These are phyloP conservation scores for Mormyrops boulengeri DNA, from an alignment of 2,797 vertebrate genomes.

Conservation along the genomic window DNA sequence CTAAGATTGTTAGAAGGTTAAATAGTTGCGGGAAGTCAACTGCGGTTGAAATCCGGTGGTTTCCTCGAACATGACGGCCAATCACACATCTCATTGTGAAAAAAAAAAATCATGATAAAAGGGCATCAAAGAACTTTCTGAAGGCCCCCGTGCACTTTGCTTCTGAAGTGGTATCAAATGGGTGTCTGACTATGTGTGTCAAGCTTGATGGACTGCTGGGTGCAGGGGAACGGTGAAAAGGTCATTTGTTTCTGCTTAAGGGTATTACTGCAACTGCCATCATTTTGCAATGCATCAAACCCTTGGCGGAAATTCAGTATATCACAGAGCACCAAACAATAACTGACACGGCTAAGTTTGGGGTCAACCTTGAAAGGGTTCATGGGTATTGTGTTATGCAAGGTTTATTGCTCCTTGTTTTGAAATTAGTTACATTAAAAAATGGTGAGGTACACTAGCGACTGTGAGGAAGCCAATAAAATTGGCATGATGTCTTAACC, in stretches of 20 bases:
- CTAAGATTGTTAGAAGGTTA: neutral
- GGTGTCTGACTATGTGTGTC: neutral
- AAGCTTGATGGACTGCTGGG: neutral
- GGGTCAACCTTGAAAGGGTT: neutral
- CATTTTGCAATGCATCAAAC: neutral
- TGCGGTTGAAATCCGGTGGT: neutral
- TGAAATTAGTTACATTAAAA: neutral
- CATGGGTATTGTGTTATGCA: neutral
- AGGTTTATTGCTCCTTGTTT: neutral
- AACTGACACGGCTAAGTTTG: neutral
- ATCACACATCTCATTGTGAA: neutral
- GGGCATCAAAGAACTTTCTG: neutral
- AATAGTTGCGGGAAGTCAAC: neutral
- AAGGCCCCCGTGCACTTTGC: neutral
- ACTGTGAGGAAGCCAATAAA: neutral
- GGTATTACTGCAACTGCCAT: neutral
- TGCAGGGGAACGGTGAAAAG: neutral
- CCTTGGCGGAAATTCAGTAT: neutral
- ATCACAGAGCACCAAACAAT: neutral
- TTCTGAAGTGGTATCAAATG: neutral
- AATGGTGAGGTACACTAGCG: neutral
- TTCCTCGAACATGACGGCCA: neutral
- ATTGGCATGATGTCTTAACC: neutral
- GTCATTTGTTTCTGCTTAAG: constrained; percentile 11
- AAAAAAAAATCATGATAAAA: neutral